These are phyloP conservation scores for Leptura quadrifasciata DNA, from an alignment of 2,888 invertebrate species.

Conservation along the genomic window DNA sequence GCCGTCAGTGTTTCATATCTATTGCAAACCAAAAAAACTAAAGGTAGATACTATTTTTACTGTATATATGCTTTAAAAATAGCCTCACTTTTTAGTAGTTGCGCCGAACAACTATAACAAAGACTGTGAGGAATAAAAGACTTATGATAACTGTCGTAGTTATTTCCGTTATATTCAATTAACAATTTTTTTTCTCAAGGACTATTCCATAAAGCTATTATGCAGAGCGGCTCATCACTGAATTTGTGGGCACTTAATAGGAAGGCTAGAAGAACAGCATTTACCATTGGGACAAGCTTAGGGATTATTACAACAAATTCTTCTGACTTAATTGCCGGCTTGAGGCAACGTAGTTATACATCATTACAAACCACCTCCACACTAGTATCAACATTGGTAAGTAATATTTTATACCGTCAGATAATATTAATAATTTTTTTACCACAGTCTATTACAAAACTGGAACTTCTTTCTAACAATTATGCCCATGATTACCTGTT, in stretches of 20 bases:
- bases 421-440: too few species aligned
- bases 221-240: conserved; percentile 49
- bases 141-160: too few species aligned
- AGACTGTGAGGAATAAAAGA: too few species aligned
- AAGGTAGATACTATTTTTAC: too few species aligned
- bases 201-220: conserved; percentile 45
- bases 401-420: too few species aligned
- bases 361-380: conserved; percentile 26
- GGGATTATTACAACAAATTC: conserved; percentile 36
- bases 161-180: neutral
- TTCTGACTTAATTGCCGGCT: conserved; percentile 15
- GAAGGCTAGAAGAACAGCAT: conserved; percentile 37
- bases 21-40: conserved; percentile 46
- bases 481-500: too few species aligned
- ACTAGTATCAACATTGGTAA: conserved; percentile 24
- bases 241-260: conserved; percentile 41
- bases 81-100: too few species aligned
- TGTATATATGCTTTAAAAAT: too few species aligned
- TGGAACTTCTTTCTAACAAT: too few species aligned
- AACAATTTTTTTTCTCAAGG: conserved; percentile 33
- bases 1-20: conserved; percentile 51
- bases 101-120: too few species aligned
- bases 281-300: conserved; percentile 37
- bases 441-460: too few species aligned
- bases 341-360: conserved; percentile 32